Evolutionary conservation across 2,888 invertebrate species (phyloP).

Genomic region (Tryphoninae sp.): DNA sequence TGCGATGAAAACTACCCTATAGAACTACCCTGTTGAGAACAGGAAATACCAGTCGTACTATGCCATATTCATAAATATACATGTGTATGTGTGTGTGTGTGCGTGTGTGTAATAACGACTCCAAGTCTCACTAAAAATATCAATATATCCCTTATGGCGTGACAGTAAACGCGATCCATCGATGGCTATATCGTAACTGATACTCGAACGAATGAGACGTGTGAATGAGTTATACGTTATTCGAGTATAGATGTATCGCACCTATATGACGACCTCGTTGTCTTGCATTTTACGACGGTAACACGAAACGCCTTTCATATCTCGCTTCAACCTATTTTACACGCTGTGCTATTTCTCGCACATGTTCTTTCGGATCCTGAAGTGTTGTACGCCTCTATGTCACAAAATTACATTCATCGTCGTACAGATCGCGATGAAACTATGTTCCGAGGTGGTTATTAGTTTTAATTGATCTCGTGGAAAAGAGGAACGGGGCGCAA

Average conservation of each 20-base stretch:
- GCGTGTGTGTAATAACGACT: neutral
- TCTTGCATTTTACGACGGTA: constrained; percentile 67
- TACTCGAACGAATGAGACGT: neutral
- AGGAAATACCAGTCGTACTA: too few relatives aligned
- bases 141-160: constrained; percentile 67
- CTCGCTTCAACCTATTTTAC: constrained; percentile 52
- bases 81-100: neutral
- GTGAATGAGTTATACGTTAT: neutral
- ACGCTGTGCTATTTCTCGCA: neutral
- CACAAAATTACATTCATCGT: too few relatives aligned
- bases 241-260: neutral
- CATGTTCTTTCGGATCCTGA: neutral
- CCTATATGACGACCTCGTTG: constrained; percentile 51
- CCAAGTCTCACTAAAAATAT: constrained; percentile 44
- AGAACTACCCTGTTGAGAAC: too few relatives aligned
- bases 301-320: constrained; percentile 65
- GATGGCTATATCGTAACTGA: constrained; percentile 50
- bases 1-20: neutral
- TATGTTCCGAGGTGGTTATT: too few relatives aligned
- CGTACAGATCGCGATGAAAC: too few relatives aligned
- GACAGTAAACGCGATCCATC: constrained; percentile 66
- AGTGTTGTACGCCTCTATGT: neutral
- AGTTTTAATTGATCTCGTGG: too few relatives aligned
- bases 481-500: too few relatives aligned
- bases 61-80: neutral